These are phyloP conservation scores for Trichoplusia ni DNA, from an alignment of 1,140 invertebrate species.

Conservation along the genomic window DNA sequence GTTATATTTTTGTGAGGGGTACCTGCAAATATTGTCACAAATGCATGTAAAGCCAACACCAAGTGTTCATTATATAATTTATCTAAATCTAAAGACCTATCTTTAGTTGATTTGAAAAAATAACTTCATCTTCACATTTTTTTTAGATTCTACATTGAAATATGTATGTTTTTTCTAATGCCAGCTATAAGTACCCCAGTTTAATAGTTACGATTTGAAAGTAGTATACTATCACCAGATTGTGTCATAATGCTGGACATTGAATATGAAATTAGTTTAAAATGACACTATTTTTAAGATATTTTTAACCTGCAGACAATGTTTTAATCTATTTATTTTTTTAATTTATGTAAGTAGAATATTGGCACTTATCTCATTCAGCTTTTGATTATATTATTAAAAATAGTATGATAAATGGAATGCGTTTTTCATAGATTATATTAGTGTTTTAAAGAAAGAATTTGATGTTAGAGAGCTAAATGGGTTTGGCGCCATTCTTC, in stretches of 20 bases:
- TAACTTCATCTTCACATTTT: no score
- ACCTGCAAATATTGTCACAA: no score
- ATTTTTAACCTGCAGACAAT: conserved; percentile 25
- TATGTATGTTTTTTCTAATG: background rate
- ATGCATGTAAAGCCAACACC: no score
- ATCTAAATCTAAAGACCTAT: no score
- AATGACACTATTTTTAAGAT: conserved; percentile 22
- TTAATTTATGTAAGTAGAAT: conserved; percentile 15
- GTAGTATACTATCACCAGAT: conserved; percentile 17
- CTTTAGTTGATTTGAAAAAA: no score
- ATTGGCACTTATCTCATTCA: conserved; percentile 17
- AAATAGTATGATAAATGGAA: background rate
- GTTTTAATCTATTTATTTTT: conserved; percentile 24
- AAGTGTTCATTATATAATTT: no score
- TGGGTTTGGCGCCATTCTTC: conserved; percentile 22
- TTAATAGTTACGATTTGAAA: conserved; percentile 13
- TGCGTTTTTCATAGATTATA: conserved; percentile 5
- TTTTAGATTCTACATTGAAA: no score
- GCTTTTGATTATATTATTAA: background rate
- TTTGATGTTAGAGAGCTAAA: conserved; percentile 13
- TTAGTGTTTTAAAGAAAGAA: background rate
- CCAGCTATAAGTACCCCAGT: background rate
- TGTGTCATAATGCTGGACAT: conserved; percentile 28
- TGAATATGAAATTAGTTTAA: conserved; percentile 18
- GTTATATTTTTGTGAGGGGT: no score